phyloP scores from a whole-genome alignment of 1,140 invertebrate species.

The Pseudachorutes palmiensis region DNA sequence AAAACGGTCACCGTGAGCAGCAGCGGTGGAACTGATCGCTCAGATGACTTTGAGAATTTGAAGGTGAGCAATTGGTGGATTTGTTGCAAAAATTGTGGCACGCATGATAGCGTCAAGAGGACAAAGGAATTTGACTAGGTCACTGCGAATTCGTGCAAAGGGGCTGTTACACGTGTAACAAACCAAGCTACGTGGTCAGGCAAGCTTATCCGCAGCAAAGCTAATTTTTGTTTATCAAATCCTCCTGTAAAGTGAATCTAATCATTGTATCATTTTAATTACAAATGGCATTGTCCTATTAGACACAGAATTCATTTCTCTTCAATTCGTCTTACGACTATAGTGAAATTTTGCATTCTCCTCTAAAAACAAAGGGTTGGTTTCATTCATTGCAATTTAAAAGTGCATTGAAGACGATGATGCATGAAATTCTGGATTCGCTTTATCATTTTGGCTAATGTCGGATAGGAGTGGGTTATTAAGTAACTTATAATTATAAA shows the following conservation, averaged over 20 bases:
- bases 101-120: neutral
- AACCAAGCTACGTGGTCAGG: neutral
- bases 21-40: neutral
- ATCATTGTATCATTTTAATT: neutral
- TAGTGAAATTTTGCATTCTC: too few relatives aligned
- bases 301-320: too few relatives aligned
- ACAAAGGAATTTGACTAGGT: neutral
- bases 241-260: neutral
- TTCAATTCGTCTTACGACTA: too few relatives aligned
- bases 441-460: too few relatives aligned
- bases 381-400: too few relatives aligned
- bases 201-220: neutral
- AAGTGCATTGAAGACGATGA: too few relatives aligned
- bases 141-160: neutral
- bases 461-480: too few relatives aligned
- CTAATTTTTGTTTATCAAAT: neutral
- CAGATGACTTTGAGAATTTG: conserved; percentile 37
- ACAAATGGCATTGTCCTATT: neutral
- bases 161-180: neutral
- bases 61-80: conserved; percentile 22
- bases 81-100: neutral
- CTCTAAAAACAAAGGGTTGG: too few relatives aligned
- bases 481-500: too few relatives aligned
- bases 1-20: conserved; percentile 32
- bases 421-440: too few relatives aligned